Percentiles rank a stretch among this genome's conserved stretches.
Evolutionary conservation across 2,113 vertebrate genomes (phyloP).

Genomic region (Sarotherodon lohbergeri): DNA sequence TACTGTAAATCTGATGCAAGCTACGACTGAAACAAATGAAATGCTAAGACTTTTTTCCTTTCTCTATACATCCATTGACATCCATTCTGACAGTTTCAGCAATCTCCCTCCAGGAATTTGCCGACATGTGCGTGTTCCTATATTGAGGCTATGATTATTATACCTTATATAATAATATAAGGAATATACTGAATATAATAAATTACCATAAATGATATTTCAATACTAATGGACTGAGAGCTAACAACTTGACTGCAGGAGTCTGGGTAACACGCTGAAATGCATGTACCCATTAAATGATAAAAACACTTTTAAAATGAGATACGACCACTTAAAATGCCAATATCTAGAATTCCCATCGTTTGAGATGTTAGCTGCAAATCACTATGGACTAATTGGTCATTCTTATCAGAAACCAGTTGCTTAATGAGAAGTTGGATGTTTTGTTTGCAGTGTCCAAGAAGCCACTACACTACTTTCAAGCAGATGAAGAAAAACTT

Average conservation of each 20-base stretch:
- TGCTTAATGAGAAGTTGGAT: conserved; percentile 43
- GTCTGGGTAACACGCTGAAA: not conserved
- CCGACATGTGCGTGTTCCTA: not conserved
- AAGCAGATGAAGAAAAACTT: conserved; percentile 11
- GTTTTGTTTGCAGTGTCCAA: conserved; percentile 17
- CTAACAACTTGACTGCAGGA: not conserved
- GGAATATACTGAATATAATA: not conserved
- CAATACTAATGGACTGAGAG: not conserved
- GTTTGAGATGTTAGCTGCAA: conserved; percentile 22
- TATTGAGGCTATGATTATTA: not conserved
- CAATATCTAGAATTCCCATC: conserved; percentile 58
- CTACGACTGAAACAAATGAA: not conserved
- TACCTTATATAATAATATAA: not conserved
- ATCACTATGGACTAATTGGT: conserved; percentile 48
- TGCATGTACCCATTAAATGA: not conserved
- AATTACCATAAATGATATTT: not conserved
- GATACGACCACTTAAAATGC: conserved; percentile 31
- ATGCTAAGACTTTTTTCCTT: not conserved
- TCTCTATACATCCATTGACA: not conserved
- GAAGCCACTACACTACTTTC: conserved; percentile 44
- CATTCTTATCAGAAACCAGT: conserved; percentile 46
- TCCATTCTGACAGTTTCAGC: not conserved
- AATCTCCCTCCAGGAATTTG: not conserved
- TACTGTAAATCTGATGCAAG: not conserved
- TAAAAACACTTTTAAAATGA: conserved; percentile 9